Conservation (phyloP, 2,797 vertebrate species). For the Lepidocolaptes lacrymiger region DNA sequence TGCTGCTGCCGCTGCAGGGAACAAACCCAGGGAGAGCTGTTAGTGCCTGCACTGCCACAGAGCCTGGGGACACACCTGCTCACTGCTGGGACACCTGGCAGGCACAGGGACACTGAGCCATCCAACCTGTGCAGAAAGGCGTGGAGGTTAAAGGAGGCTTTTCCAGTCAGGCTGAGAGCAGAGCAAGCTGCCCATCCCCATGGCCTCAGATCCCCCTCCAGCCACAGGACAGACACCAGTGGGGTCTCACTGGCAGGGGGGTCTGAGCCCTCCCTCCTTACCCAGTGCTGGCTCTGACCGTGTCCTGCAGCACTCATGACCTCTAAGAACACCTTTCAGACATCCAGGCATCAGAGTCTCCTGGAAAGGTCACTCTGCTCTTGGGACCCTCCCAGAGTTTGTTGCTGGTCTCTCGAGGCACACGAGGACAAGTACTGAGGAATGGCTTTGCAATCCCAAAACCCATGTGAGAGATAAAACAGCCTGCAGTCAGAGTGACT, state of each 20-base stretch:
- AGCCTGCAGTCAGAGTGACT: not conserved
- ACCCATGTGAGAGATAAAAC: not conserved
- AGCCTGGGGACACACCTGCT: not conserved
- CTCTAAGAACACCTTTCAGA: not conserved
- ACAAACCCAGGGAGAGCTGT: not conserved
- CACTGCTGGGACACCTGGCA: not conserved
- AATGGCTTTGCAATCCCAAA: not conserved
- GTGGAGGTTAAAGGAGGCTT: not conserved
- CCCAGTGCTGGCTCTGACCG: not conserved
- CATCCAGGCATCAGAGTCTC: not conserved
- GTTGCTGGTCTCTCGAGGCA: not conserved
- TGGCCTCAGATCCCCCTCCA: not conserved
- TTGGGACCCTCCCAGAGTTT: not conserved
- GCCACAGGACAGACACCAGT: not conserved
- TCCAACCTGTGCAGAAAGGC: not conserved
- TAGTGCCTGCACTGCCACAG: accelerated
- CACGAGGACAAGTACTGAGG: not conserved
- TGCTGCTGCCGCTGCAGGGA: constrained; percentile 86
- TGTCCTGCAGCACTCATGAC: accelerated
- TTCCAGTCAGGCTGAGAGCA: not conserved
- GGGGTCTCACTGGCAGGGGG: accelerated
- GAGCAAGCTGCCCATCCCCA: accelerated
- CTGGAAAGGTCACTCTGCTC: not conserved
- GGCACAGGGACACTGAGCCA: not conserved
- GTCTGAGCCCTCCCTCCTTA: not conserved